phyloP scores from a whole-genome alignment of 2,113 vertebrate species.

The Callipepla squamata region DNA sequence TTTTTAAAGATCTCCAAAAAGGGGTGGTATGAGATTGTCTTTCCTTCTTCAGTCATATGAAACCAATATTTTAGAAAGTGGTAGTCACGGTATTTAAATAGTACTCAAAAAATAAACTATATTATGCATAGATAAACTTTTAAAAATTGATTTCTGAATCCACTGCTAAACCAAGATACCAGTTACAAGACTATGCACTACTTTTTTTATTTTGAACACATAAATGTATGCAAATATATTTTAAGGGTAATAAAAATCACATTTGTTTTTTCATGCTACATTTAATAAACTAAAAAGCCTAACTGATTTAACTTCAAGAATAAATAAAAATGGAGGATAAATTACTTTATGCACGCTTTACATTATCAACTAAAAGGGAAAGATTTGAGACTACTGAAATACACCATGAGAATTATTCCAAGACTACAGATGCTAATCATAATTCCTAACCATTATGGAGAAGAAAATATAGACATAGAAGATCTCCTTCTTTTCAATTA shows the following conservation, averaged over 20 bases:
- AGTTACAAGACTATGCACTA: not conserved
- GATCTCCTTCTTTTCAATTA: not conserved
- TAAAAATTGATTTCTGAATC: not conserved
- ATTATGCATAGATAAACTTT: not conserved
- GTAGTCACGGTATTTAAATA: not conserved
- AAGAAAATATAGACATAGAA: not conserved
- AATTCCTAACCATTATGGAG: not conserved
- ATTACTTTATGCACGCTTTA: not conserved
- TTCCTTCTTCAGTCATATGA: not conserved
- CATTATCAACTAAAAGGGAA: not conserved
- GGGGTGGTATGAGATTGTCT: not conserved
- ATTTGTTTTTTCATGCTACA: not conserved
- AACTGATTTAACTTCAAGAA: not conserved
- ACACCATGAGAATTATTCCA: not conserved
- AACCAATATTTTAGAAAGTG: not conserved
- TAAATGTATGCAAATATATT: not conserved
- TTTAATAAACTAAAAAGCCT: not conserved
- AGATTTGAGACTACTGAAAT: not conserved
- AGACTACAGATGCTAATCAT: not conserved
- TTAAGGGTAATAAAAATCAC: not conserved
- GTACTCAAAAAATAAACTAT: not conserved
- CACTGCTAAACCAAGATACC: not conserved
- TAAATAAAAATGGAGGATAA: not conserved
- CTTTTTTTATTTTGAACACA: not conserved
- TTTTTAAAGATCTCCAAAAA: not conserved